These are phyloP conservation scores for Battus philenor DNA, from an alignment of 1,140 invertebrate genomes.

Conservation along the genomic window DNA sequence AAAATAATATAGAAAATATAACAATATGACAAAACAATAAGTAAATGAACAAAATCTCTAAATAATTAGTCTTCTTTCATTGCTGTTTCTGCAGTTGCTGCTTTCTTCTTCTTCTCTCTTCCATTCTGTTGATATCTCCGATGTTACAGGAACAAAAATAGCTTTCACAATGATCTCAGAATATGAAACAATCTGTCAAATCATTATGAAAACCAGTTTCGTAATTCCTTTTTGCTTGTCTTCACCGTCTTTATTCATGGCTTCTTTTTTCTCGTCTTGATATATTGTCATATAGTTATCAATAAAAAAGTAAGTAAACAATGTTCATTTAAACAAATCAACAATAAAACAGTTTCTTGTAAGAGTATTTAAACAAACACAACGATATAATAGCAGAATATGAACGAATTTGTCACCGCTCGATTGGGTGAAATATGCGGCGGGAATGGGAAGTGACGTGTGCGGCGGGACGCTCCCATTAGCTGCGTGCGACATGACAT, in stretches of 20 bases:
- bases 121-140: slow-evolving; percentile 13
- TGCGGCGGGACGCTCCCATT: slow-evolving; percentile 59
- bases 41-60: too few species aligned
- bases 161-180: slow-evolving; percentile 97
- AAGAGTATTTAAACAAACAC: slow-evolving; percentile 32
- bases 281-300: too few species aligned
- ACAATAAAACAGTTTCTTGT: not conserved
- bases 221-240: slow-evolving; percentile 70
- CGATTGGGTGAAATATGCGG: slow-evolving; percentile 65
- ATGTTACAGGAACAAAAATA: slow-evolving; percentile 85
- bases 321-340: not conserved
- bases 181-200: slow-evolving; percentile 88
- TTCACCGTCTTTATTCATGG: slow-evolving; percentile 26
- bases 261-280: not conserved
- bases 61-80: too few species aligned
- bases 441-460: slow-evolving; percentile 57
- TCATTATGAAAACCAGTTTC: slow-evolving; percentile 95
- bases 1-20: too few species aligned
- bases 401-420: slow-evolving; percentile 71
- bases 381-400: slow-evolving; percentile 46
- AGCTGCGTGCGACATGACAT: slow-evolving; percentile 55
- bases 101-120: too few species aligned
- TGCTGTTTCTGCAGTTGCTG: too few species aligned
- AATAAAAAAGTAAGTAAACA: not conserved
- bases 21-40: too few species aligned